Percentiles rank a stretch among this genome's conserved stretches.
Conservation (phyloP, 2,888 invertebrate species). For the Diploptera punctata region DNA sequence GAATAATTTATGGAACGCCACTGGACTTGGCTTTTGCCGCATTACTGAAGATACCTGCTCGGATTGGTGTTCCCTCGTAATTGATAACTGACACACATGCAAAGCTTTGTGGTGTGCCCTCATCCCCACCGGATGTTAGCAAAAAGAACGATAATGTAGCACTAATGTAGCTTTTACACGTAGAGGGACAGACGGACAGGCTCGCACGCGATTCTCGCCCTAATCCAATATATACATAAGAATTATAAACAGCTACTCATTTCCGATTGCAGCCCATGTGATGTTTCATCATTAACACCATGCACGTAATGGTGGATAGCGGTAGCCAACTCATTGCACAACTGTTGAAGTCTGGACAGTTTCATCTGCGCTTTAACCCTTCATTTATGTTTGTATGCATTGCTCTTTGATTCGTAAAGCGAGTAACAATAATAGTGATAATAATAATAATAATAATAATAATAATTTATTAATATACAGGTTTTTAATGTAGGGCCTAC, state of each 20-base stretch:
- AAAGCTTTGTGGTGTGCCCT: constrained; percentile 15
- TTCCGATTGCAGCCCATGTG: background rate
- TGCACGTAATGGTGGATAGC: too few species aligned
- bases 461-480: too few species aligned
- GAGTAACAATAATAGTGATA: background rate
- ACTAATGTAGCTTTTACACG: too few species aligned
- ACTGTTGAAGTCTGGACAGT: too few species aligned
- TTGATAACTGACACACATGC: constrained; percentile 31
- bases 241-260: background rate
- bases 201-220: background rate
- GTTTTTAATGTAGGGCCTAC: too few species aligned
- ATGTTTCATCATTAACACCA: background rate
- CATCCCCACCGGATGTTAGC: constrained; percentile 5
- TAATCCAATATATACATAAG: background rate
- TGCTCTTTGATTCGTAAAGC: too few species aligned
- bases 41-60: background rate
- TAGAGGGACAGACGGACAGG: background rate
- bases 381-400: too few species aligned
- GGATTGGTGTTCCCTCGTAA: background rate
- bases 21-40: background rate
- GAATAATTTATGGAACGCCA: too few species aligned
- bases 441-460: background rate
- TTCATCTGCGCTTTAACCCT: too few species aligned
- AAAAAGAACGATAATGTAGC: constrained; percentile 13
- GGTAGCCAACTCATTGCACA: too few species aligned